Evolutionary conservation across 2,113 vertebrate genomes (phyloP).

Genomic region (Spermophilus dauricus): DNA sequence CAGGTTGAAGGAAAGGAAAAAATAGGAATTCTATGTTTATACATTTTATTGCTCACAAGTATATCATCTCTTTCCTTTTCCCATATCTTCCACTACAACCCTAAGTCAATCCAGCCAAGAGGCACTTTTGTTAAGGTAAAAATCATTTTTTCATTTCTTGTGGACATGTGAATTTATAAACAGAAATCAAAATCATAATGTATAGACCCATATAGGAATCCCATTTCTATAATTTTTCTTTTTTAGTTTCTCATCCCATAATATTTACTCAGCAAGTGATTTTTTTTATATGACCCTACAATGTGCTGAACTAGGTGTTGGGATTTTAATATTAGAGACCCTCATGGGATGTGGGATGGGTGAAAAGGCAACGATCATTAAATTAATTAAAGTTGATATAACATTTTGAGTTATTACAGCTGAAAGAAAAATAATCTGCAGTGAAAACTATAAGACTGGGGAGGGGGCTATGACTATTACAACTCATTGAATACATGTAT

Average conservation of each 20-base stretch:
- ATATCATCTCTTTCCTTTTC: background rate
- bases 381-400: background rate
- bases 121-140: background rate
- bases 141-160: background rate
- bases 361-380: background rate
- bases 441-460: background rate
- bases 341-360: background rate
- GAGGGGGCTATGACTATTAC: background rate
- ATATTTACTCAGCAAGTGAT: background rate
- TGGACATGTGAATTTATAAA: background rate
- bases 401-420: background rate
- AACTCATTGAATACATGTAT: background rate
- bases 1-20: background rate
- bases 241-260: background rate
- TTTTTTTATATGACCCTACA: background rate
- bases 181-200: background rate
- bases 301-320: accelerated
- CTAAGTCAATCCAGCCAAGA: background rate
- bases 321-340: background rate
- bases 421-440: background rate
- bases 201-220: background rate
- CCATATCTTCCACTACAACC: background rate
- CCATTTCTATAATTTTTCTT: background rate
- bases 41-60: background rate
- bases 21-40: background rate